phyloP scores from a whole-genome alignment of 2,113 vertebrate species.

The Erythrocercus mccallii region DNA sequence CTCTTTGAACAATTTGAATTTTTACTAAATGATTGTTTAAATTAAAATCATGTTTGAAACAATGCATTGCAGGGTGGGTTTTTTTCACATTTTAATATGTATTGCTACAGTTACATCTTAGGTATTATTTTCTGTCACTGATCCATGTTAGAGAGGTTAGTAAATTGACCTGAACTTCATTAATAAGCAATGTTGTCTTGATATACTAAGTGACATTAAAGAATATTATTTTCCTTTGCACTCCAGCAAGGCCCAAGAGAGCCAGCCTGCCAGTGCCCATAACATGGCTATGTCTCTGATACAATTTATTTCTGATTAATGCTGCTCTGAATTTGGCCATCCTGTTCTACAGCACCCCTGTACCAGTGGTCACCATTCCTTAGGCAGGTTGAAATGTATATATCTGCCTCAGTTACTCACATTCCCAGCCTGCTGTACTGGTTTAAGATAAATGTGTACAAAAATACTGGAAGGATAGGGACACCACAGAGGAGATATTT shows the following conservation, averaged over 20 bases:
- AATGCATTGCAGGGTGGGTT: rapidly evolving
- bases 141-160: neutral
- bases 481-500: rapidly evolving
- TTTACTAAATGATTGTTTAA: neutral
- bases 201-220: neutral
- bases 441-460: neutral
- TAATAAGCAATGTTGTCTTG: neutral
- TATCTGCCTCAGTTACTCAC: neutral
- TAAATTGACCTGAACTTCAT: neutral
- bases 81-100: neutral
- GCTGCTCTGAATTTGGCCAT: neutral
- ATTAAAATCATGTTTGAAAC: neutral
- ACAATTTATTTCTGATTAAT: neutral
- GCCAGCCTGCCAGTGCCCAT: neutral
- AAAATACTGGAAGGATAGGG: neutral
- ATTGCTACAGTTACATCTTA: neutral
- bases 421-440: neutral
- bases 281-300: neutral
- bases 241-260: neutral
- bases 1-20: neutral
- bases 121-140: neutral
- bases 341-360: neutral
- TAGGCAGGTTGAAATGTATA: neutral
- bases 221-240: neutral
- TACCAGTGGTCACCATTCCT: neutral